Conservation (phyloP, 2,888 invertebrate genomes). For the Pyrrhosoma nymphula region DNA sequence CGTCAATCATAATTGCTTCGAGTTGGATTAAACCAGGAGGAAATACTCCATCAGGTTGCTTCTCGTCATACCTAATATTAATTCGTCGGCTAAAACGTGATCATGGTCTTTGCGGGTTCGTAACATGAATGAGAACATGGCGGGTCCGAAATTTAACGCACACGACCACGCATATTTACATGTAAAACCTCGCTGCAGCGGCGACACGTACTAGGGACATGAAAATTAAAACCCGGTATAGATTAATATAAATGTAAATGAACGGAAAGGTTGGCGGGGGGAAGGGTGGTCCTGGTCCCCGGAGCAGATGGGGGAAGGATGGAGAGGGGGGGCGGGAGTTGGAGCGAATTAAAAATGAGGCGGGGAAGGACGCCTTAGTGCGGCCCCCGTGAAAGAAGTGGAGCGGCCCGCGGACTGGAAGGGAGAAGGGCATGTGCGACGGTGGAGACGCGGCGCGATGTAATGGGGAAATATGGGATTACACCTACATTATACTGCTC, state of each 20-base stretch:
- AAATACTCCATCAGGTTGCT: too few relatives aligned
- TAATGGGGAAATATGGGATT: background rate
- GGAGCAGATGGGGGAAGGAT: background rate
- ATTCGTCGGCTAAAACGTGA: too few relatives aligned
- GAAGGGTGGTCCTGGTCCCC: background rate
- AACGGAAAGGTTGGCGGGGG: background rate
- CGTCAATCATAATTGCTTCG: too few relatives aligned
- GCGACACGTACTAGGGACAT: background rate
- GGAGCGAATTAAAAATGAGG: background rate
- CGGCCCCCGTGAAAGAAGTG: background rate
- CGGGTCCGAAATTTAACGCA: background rate
- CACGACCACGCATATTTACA: background rate
- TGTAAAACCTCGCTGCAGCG: background rate
- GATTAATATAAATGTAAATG: constrained; percentile 22
- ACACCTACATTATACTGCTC: too few relatives aligned
- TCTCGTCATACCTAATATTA: too few relatives aligned
- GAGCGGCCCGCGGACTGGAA: background rate
- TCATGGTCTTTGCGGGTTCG: too few relatives aligned
- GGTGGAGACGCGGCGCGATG: background rate
- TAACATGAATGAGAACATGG: too few relatives aligned
- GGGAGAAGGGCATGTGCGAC: background rate
- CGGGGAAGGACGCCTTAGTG: background rate
- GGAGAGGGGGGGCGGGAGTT: background rate
- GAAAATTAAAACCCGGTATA: background rate
- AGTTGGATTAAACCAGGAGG: too few relatives aligned